Evolutionary conservation across 1,140 invertebrate species (phyloP), one percentile per base, ranked within the genome.

Genomic region (Drosophila kohkoa): DNA sequence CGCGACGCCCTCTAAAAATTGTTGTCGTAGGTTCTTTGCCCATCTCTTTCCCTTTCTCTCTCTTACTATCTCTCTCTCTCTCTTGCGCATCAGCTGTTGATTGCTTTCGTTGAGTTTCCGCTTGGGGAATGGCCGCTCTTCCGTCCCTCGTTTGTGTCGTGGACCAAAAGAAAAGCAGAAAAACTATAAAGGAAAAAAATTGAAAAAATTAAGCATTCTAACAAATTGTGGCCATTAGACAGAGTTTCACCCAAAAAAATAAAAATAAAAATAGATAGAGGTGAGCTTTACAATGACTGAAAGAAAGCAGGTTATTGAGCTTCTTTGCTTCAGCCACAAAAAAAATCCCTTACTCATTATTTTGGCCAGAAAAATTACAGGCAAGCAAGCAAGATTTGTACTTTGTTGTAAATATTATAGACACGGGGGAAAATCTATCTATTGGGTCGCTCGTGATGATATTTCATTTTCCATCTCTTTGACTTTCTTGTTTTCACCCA

Each of bases 11-110:
- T 51, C 28, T 16, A 11, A 8, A 8, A 69, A 64, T 52, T 88
- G 81, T 89, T 88, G 85, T 78, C 70, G 85, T 90, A 88, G 85
- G 85, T 85, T 81, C 85, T 81, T 76, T 46, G 1, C 3, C 32
- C 35, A 11, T 6, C 8, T 20, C 11, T 62, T 20, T 8, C 2
- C 6, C 38, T 45, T 6, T 38, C 13, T 65, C 11, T 16, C 25
- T n/a, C 38, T 28, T 25, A 25, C 5, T 25, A 16, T 48, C 32
- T 8, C n/a, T 58, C 58, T 63, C 8, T 28, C 15, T 79, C 20
- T 41, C 35, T 60, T 20, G 16, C 6, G 13, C 28, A 13, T 38
- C 73, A 82, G 82, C 82, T 86, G 82, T 86, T 86, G 79, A 62
- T 81, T 81, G 32, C 54, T 77, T 80, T 83, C 69, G 74, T 75